Evolutionary conservation across 2,888 invertebrate species (phyloP).

Genomic region (Chelonus formosanus): DNA sequence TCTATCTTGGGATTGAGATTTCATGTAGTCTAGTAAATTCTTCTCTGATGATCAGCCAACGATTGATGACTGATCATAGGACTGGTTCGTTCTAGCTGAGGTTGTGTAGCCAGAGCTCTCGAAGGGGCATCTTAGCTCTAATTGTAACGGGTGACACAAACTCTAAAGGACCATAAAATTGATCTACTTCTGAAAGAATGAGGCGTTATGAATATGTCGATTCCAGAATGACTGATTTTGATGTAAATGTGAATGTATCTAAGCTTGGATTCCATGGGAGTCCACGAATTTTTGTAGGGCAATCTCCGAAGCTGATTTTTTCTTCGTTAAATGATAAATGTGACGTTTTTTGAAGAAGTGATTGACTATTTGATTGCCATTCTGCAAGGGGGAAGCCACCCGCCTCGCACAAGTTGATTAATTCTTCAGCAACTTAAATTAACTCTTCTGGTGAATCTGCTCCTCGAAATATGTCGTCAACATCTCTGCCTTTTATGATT

Average conservation of each 20-base stretch:
- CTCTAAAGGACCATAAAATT: neutral
- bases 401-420: neutral
- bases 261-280: too few species aligned
- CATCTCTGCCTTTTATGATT: slow-evolving; percentile 4
- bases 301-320: too few species aligned
- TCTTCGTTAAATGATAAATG: too few species aligned
- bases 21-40: too few species aligned
- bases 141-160: neutral
- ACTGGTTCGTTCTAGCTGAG: neutral
- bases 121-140: neutral
- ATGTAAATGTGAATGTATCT: too few species aligned
- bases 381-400: neutral
- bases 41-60: too few species aligned
- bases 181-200: neutral
- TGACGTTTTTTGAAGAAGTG: too few species aligned
- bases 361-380: neutral
- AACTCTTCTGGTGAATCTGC: neutral
- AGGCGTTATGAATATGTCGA: neutral
- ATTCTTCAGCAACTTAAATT: neutral
- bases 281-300: too few species aligned
- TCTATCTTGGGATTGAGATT: too few species aligned
- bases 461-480: slow-evolving; percentile 20
- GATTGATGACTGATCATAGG: too few species aligned
- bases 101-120: neutral
- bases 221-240: too few species aligned